Evolutionary conservation across 2,113 vertebrate genomes (phyloP).

Genomic region (Typhlomys cinereus): DNA sequence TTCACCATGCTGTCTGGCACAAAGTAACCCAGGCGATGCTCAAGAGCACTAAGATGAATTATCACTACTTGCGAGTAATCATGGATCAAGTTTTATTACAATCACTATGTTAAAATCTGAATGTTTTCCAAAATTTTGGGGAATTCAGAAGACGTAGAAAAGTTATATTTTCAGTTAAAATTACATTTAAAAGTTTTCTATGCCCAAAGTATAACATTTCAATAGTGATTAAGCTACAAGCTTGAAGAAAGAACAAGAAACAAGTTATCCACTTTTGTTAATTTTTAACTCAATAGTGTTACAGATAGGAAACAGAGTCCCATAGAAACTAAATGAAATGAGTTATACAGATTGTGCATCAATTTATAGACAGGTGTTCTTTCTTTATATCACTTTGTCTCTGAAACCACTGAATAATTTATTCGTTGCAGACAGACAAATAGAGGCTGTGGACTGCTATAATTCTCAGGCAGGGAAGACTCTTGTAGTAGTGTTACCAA

Average conservation of each 20-base stretch:
- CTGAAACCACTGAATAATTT: slow-evolving; percentile 50
- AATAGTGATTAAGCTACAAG: neutral
- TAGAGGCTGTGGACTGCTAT: slow-evolving; percentile 57
- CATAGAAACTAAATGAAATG: neutral
- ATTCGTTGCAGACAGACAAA: slow-evolving; percentile 59
- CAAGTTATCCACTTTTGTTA: neutral
- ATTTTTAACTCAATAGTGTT: slow-evolving; percentile 9
- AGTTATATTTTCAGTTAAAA: neutral
- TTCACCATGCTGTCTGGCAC: fast-evolving
- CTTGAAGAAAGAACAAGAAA: neutral
- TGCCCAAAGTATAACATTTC: neutral
- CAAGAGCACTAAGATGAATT: neutral
- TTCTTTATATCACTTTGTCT: slow-evolving; percentile 15
- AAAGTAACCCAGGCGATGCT: neutral
- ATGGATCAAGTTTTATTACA: neutral
- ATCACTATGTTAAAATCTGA: neutral
- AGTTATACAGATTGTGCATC: neutral
- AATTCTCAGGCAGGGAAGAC: slow-evolving; percentile 69
- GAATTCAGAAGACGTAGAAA: neutral
- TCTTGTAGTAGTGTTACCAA: slow-evolving; percentile 58
- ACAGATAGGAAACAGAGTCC: neutral
- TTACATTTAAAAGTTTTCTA: neutral
- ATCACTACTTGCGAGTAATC: fast-evolving
- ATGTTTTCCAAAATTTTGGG: neutral
- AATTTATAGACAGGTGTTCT: neutral